phyloP scores from a whole-genome alignment of 2,797 vertebrate genomes.

The Sarcophilus harrisii region DNA sequence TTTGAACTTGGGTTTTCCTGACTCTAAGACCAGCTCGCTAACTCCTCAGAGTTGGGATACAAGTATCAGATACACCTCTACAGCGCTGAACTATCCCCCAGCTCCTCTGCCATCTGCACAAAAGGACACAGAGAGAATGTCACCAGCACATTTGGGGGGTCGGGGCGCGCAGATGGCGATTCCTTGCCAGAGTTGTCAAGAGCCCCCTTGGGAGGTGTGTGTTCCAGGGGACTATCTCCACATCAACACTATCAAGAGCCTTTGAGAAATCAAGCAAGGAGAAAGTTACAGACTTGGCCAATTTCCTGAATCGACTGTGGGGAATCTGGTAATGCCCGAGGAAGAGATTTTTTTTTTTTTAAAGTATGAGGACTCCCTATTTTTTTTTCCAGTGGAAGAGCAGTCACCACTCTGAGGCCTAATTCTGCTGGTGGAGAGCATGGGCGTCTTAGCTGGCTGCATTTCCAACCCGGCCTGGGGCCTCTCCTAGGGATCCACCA shows the following conservation, averaged over 20 bases:
- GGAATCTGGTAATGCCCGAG: fast-evolving
- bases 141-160: background rate
- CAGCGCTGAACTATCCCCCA: conserved; percentile 96
- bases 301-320: background rate
- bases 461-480: background rate
- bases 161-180: fast-evolving
- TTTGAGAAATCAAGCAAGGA: background rate
- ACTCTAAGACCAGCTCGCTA: background rate
- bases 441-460: background rate
- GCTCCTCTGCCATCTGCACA: conserved; percentile 95
- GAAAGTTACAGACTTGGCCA: background rate
- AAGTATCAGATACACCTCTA: conserved; percentile 59
- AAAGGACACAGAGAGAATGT: conserved; percentile 40
- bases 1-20: background rate
- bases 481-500: too few species aligned
- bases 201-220: background rate
- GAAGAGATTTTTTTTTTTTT: too few species aligned
- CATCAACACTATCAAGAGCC: background rate
- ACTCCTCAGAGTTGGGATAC: background rate
- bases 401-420: background rate
- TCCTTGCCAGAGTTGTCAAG: background rate
- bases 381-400: background rate
- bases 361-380: background rate
- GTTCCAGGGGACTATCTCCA: background rate
- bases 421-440: background rate